These are phyloP conservation scores for Herminia tarsipennalis DNA, from an alignment of 2,888 invertebrate species.

Conservation along the genomic window DNA sequence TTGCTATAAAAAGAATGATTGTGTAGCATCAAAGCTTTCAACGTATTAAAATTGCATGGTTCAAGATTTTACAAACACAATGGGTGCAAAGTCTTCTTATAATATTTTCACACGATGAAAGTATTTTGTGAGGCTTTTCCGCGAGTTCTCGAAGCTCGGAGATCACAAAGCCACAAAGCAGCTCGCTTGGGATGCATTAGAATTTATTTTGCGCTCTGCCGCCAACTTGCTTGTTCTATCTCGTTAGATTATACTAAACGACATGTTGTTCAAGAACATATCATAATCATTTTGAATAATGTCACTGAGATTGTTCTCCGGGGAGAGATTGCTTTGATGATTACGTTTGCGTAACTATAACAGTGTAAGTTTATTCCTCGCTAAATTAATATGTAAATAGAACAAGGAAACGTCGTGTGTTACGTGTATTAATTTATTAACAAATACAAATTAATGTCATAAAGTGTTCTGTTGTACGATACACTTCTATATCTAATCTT, in stretches of 20 bases:
- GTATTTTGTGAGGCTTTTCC: conserved; percentile 21
- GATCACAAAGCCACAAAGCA: conserved; percentile 35
- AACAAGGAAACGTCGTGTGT: not conserved
- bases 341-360: conserved; percentile 27
- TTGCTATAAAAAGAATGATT: conserved; percentile 30
- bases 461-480: no score
- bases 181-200: conserved; percentile 51
- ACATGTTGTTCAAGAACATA: conserved; percentile 34
- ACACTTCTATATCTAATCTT: no score
- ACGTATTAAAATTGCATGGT: conserved; percentile 30
- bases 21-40: conserved; percentile 26
- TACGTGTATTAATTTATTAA: not conserved
- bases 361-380: conserved; percentile 9
- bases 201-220: conserved; percentile 41
- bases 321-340: conserved; percentile 27
- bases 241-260: conserved; percentile 31
- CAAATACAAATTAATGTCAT: not conserved
- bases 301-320: conserved; percentile 27
- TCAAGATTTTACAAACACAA: conserved; percentile 35
- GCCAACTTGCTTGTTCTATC: conserved; percentile 23
- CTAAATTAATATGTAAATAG: conserved; percentile 13
- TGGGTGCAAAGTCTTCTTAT: conserved; percentile 30
- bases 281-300: conserved; percentile 43
- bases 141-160: conserved; percentile 9
- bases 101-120: conserved; percentile 29